Conservation (phyloP, 2,113 vertebrate genomes). For the Podarcis raffonei region DNA sequence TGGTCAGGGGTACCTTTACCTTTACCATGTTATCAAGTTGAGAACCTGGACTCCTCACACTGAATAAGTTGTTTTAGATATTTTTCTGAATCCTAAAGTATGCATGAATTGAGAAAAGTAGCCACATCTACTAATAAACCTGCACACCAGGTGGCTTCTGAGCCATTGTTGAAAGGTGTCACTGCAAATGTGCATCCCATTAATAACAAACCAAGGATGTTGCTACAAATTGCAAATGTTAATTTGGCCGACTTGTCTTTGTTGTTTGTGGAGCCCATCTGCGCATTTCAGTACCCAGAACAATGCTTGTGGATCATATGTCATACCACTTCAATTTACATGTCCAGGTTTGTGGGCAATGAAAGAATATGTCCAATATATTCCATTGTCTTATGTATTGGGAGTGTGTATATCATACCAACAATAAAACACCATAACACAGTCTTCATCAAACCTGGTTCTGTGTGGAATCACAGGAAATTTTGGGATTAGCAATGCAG, state of each 20-base stretch:
- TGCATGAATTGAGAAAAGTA: background rate
- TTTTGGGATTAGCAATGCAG: too few relatives aligned
- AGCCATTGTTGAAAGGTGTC: background rate
- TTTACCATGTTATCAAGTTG: too few relatives aligned
- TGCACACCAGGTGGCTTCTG: background rate
- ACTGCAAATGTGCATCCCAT: background rate
- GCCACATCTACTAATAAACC: background rate
- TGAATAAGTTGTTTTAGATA: too few relatives aligned
- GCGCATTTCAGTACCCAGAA: background rate
- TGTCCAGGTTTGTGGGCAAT: background rate
- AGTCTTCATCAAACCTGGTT: background rate
- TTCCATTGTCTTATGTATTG: background rate
- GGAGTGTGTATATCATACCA: too few relatives aligned
- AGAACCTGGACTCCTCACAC: too few relatives aligned
- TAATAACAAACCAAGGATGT: background rate
- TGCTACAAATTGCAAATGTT: background rate
- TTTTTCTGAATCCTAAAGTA: background rate
- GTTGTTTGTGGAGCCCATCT: background rate
- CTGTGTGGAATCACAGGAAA: background rate
- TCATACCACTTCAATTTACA: background rate
- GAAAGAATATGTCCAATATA: background rate
- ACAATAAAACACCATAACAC: too few relatives aligned
- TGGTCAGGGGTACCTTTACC: too few relatives aligned
- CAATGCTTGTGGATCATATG: fast-evolving
- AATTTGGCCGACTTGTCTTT: background rate